Conservation (phyloP, 2,113 vertebrate species). For the Varanus salvator region DNA sequence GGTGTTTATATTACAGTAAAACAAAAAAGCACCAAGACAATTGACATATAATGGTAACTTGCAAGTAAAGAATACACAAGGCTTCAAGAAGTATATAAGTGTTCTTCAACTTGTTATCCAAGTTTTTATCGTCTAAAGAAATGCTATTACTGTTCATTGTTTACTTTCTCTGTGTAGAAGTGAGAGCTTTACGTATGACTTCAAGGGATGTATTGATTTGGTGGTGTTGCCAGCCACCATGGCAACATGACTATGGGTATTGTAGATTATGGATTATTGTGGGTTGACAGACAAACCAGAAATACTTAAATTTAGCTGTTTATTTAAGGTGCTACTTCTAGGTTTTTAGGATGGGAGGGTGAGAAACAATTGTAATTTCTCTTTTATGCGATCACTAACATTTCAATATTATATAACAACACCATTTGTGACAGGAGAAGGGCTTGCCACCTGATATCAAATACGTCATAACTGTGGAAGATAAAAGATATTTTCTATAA, state of each 20-base stretch:
- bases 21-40: neutral
- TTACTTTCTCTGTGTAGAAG: neutral
- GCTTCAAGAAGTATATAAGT: neutral
- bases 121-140: neutral
- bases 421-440: neutral
- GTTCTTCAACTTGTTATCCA: neutral
- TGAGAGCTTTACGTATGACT: neutral
- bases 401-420: neutral
- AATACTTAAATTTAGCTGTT: neutral
- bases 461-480: neutral
- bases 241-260: neutral
- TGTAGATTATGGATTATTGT: neutral
- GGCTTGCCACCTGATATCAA: neutral
- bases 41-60: neutral
- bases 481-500: neutral
- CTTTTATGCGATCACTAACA: neutral
- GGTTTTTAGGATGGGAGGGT: neutral
- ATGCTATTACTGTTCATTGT: neutral
- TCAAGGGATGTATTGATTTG: neutral
- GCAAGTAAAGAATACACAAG: neutral
- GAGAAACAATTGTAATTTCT: neutral
- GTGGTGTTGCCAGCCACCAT: neutral
- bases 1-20: neutral
- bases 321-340: neutral
- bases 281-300: neutral